These are phyloP conservation scores for Nomada lathburiana DNA, from an alignment of 2,888 invertebrate genomes.

Conservation along the genomic window DNA sequence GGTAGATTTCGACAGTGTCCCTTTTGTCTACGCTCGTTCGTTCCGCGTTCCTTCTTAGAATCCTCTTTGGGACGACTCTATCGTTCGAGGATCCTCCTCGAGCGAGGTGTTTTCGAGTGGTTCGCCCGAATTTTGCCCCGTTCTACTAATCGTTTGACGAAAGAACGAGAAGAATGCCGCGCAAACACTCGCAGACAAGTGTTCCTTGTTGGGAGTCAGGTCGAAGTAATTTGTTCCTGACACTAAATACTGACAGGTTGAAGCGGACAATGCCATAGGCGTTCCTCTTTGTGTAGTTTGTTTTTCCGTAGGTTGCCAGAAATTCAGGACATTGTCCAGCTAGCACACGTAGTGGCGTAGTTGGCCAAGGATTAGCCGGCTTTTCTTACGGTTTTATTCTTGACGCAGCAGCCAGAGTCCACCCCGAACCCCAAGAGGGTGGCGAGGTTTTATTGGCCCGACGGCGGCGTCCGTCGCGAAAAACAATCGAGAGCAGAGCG, in stretches of 20 bases:
- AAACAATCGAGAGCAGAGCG: conserved; percentile 75
- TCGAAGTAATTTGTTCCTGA: too few relatives aligned
- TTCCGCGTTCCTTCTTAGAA: conserved; percentile 53
- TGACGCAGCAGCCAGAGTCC: conserved; percentile 22
- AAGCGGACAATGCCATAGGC: neutral
- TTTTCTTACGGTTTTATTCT: conserved; percentile 72
- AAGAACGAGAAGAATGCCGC: conserved; percentile 25
- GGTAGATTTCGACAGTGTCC: conserved; percentile 66
- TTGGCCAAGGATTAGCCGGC: conserved; percentile 68
- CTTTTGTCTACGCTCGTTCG: conserved; percentile 59
- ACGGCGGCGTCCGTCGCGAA: conserved; percentile 61
- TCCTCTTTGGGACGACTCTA: conserved; percentile 25
- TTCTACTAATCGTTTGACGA: conserved; percentile 23
- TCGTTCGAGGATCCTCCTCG: conserved; percentile 25
- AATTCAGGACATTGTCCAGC: conserved; percentile 61
- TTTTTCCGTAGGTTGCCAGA: conserved; percentile 4
- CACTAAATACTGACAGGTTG: too few relatives aligned
- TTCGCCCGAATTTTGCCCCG: conserved; percentile 28
- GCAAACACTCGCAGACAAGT: conserved; percentile 10
- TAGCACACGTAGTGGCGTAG: conserved; percentile 52
- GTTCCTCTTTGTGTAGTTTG: neutral
- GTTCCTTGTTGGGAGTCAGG: neutral
- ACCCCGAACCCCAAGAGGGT: neutral
- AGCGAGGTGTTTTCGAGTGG: neutral
- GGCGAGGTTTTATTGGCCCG: conserved; percentile 75